These are phyloP conservation scores for Papilio aristodemus DNA, from an alignment of 1,140 invertebrate species.

Conservation along the genomic window DNA sequence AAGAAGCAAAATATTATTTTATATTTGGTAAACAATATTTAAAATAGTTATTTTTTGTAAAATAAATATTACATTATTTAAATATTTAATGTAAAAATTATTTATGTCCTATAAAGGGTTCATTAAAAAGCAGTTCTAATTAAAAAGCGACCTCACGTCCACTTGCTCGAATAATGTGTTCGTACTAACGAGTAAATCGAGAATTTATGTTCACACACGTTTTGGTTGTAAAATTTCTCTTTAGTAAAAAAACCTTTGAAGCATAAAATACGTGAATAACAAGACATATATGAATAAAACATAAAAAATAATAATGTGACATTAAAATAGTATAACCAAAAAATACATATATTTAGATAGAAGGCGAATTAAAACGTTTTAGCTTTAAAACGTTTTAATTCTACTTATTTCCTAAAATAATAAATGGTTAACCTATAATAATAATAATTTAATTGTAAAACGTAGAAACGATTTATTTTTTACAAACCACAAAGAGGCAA, in stretches of 20 bases:
- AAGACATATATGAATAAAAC: too few species aligned
- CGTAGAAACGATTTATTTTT: too few species aligned
- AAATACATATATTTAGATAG: too few species aligned
- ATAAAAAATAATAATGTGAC: too few species aligned
- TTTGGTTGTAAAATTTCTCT: neutral
- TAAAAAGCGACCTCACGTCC: constrained; percentile 11
- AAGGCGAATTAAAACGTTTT: too few species aligned
- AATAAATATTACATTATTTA: neutral
- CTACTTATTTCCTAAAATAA: too few species aligned
- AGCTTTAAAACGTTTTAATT: too few species aligned
- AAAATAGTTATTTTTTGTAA: neutral
- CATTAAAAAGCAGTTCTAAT: constrained; percentile 12
- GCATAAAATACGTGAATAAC: neutral
- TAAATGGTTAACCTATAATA: too few species aligned
- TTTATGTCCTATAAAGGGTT: constrained; percentile 1
- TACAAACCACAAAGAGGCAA: too few species aligned
- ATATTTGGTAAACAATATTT: neutral
- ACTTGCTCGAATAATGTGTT: neutral
- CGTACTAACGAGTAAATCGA: constrained; percentile 13
- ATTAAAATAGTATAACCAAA: too few species aligned
- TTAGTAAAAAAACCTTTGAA: neutral
- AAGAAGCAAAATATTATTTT: neutral
- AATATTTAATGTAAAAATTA: neutral
- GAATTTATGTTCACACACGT: constrained; percentile 7
- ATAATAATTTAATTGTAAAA: too few species aligned